These are phyloP conservation scores for Crocallis elinguaria DNA, from an alignment of 2,888 invertebrate species.

Conservation along the genomic window DNA sequence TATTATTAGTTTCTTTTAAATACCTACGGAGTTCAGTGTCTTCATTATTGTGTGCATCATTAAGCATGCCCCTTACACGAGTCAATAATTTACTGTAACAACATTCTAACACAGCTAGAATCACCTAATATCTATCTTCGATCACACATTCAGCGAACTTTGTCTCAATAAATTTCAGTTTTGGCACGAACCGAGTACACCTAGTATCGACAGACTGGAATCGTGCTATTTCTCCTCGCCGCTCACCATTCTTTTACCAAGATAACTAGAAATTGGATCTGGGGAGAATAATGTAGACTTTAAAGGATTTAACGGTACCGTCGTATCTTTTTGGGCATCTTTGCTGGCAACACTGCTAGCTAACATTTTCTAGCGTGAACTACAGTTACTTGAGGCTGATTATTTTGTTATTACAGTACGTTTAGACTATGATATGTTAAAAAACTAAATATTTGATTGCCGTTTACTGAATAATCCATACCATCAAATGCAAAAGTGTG, in stretches of 20 bases:
- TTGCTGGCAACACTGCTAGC: conserved; percentile 36
- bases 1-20: too few relatives aligned
- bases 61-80: not conserved
- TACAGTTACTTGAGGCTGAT: conserved; percentile 10
- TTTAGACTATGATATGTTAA: too few relatives aligned
- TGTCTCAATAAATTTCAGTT: conserved; percentile 66
- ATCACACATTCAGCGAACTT: conserved; percentile 55
- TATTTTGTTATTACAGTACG: conserved; percentile 10
- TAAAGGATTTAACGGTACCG: conserved; percentile 49
- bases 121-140: conserved; percentile 42
- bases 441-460: too few relatives aligned
- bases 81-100: conserved; percentile 11
- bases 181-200: conserved; percentile 57
- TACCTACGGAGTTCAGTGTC: too few relatives aligned
- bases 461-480: too few relatives aligned
- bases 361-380: conserved; percentile 26
- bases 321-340: conserved; percentile 39
- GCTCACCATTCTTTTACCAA: conserved; percentile 59
- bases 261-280: conserved; percentile 44
- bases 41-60: not conserved
- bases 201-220: conserved; percentile 55
- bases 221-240: conserved; percentile 52
- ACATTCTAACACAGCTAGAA: conserved; percentile 31
- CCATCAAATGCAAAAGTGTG: too few relatives aligned
- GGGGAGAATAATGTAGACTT: conserved; percentile 47